phyloP scores from a whole-genome alignment of 1,140 invertebrate species.

The Nebria ingens region DNA sequence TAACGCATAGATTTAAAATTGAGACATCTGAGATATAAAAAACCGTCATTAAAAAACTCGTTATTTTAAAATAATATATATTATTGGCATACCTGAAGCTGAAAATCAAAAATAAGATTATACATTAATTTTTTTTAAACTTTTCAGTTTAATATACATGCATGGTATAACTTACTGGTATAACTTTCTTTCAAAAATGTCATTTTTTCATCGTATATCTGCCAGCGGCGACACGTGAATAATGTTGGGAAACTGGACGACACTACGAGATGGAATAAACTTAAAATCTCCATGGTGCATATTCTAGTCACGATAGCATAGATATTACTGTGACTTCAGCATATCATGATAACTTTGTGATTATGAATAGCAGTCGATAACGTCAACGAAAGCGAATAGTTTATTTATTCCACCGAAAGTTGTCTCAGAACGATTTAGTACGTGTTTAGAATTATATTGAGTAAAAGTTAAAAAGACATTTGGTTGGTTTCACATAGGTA shows the following conservation, averaged over 20 bases:
- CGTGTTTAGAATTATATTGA: neutral
- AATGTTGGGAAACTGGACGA: neutral
- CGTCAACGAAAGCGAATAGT: constrained; percentile 7
- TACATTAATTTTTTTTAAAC: constrained; percentile 6
- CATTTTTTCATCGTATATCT: neutral
- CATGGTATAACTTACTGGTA: too few relatives aligned
- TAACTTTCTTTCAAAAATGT: neutral
- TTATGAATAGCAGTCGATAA: constrained; percentile 3
- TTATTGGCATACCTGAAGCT: too few relatives aligned
- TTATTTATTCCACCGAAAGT: neutral
- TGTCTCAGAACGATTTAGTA: neutral
- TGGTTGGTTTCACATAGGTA: too few relatives aligned
- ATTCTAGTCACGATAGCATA: constrained; percentile 3
- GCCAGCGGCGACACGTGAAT: too few relatives aligned
- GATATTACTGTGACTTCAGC: constrained; percentile 3
- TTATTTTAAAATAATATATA: too few relatives aligned
- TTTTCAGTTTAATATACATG: constrained; percentile 1
- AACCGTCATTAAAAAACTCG: too few relatives aligned
- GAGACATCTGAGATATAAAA: too few relatives aligned
- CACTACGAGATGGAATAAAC: too few relatives aligned
- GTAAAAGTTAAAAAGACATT: too few relatives aligned
- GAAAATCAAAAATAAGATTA: too few relatives aligned
- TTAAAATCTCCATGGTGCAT: constrained; percentile 2
- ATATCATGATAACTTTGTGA: constrained; percentile 8
- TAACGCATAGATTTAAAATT: too few relatives aligned